Evolutionary conservation across 2,797 vertebrate species (phyloP).

Genomic region (Pantherophis alleghaniensis): DNA sequence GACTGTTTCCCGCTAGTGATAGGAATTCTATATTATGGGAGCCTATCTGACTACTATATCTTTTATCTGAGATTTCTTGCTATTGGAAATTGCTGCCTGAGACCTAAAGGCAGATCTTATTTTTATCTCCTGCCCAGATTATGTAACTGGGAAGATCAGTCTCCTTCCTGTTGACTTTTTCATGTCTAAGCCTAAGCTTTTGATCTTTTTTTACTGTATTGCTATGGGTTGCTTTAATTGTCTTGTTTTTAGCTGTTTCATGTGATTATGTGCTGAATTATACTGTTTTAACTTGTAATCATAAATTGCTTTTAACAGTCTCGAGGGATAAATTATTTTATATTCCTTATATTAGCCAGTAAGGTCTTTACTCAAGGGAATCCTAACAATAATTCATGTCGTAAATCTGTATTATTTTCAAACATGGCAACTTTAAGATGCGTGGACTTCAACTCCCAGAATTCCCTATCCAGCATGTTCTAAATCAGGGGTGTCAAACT

Average conservation of each 20-base stretch:
- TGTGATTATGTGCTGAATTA: not conserved
- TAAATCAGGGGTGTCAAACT: no score
- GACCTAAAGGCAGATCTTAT: not conserved
- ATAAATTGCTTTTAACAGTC: not conserved
- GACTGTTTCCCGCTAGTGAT: not conserved
- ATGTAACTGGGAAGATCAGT: not conserved
- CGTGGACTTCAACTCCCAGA: not conserved
- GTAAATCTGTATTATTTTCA: not conserved
- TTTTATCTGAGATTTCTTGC: not conserved
- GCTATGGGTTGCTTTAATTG: not conserved
- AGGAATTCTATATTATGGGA: not conserved
- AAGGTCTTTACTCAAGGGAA: not conserved
- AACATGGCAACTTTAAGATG: not conserved
- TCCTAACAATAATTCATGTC: not conserved
- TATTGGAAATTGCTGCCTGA: not conserved
- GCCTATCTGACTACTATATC: not conserved
- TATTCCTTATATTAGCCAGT: not conserved
- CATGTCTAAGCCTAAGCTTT: not conserved
- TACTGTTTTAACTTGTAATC: not conserved
- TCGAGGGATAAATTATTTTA: not conserved
- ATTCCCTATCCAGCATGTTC: not conserved
- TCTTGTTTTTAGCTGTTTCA: not conserved
- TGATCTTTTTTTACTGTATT: not conserved
- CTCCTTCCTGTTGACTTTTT: not conserved
- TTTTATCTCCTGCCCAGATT: not conserved